Percentiles rank a stretch among this genome's conserved stretches.
Conservation (phyloP, 2,888 invertebrate genomes). For the Scrobipalpa atriplicella region DNA sequence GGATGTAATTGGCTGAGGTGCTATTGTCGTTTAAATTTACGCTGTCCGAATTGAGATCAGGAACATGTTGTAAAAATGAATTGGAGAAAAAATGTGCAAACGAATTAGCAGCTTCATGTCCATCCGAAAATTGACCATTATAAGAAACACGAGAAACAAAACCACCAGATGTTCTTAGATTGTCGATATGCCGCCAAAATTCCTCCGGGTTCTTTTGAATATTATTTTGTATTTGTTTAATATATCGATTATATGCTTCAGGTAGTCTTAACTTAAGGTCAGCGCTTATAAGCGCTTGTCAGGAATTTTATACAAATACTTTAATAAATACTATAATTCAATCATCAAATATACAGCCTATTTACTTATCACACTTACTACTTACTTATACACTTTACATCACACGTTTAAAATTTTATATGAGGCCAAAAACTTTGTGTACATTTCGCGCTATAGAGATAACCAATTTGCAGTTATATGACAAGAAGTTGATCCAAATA, state of each 20-base stretch:
- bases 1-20: no score
- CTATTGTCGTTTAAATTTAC: not conserved
- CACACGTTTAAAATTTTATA: not conserved
- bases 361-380: conserved; percentile 1
- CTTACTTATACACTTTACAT: not conserved
- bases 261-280: not conserved
- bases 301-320: not conserved
- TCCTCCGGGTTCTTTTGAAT: not conserved
- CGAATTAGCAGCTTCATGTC: not conserved
- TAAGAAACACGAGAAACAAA: not conserved
- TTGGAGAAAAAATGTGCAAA: not conserved
- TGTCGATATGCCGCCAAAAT: not conserved
- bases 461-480: not conserved
- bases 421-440: not conserved
- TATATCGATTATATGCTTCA: not conserved
- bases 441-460: not conserved
- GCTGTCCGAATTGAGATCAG: not conserved
- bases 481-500: not conserved
- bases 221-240: not conserved
- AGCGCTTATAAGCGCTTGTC: not conserved
- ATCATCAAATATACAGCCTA: not conserved
- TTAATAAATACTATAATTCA: not conserved
- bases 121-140: not conserved
- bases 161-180: not conserved
- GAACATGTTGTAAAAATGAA: not conserved